Evolutionary conservation across 1,140 invertebrate genomes (phyloP).

Genomic region (Zophobas atratus): DNA sequence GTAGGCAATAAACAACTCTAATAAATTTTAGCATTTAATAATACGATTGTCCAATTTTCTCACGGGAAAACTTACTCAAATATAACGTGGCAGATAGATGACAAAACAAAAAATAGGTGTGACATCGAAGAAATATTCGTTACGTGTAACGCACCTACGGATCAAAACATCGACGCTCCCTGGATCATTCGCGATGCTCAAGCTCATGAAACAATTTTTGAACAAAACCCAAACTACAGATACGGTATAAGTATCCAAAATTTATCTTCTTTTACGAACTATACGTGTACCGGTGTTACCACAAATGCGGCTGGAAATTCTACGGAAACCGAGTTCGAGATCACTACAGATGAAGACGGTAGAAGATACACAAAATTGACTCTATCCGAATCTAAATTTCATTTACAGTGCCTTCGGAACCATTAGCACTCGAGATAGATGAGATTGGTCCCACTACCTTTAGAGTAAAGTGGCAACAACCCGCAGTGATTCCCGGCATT

Average conservation of each 20-base stretch:
- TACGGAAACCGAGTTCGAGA: background rate
- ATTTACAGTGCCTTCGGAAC: slow-evolving; percentile 36
- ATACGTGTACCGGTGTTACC: slow-evolving; percentile 28
- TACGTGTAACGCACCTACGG: background rate
- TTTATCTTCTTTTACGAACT: slow-evolving; percentile 38
- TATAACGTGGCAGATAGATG: slow-evolving; percentile 1
- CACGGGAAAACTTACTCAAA: background rate
- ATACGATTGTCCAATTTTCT: background rate
- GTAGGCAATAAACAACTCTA: background rate
- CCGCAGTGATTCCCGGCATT: slow-evolving; percentile 49
- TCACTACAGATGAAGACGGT: slow-evolving; percentile 38
- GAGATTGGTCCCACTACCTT: slow-evolving; percentile 28
- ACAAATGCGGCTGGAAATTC: slow-evolving; percentile 25
- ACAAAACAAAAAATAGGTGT: slow-evolving; percentile 18
- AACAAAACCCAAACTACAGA: background rate
- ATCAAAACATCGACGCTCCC: background rate
- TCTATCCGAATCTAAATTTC: background rate
- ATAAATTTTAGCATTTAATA: background rate
- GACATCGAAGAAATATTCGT: background rate
- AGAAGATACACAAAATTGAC: background rate
- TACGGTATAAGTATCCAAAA: slow-evolving; percentile 3
- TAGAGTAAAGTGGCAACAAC: slow-evolving; percentile 50
- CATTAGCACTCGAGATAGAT: slow-evolving; percentile 2
- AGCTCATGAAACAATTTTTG: background rate
- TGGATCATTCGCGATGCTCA: background rate